phyloP scores from a whole-genome alignment of 2,888 invertebrate genomes.

The Parasteatoda lunata region DNA sequence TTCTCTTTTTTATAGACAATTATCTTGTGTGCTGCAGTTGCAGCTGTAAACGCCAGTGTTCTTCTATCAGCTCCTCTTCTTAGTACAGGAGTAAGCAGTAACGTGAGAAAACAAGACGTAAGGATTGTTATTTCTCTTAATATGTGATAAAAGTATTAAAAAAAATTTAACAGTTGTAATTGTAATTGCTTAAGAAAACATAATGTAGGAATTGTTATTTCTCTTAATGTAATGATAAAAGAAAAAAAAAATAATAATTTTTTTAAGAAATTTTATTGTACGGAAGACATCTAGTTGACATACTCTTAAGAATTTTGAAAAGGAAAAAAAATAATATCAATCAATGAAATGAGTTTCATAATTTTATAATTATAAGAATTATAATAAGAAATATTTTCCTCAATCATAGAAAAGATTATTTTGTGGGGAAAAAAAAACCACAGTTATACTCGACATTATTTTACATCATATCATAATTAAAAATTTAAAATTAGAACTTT shows the following conservation, averaged over 20 bases:
- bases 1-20: constrained; percentile 4
- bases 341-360: too few species aligned
- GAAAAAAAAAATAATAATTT: too few species aligned
- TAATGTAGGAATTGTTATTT: neutral
- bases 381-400: too few species aligned
- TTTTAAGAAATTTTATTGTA: too few species aligned
- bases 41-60: constrained; percentile 22
- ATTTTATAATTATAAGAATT: too few species aligned
- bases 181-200: neutral
- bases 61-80: constrained; percentile 21
- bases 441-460: too few species aligned
- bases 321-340: neutral
- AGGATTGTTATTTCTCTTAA: neutral
- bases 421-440: too few species aligned
- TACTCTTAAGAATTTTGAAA: neutral
- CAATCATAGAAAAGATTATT: too few species aligned
- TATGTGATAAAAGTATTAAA: neutral
- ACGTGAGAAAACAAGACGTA: constrained; percentile 51
- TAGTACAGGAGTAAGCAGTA: constrained; percentile 40
- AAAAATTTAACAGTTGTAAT: neutral
- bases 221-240: neutral
- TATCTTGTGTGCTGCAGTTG: constrained; percentile 29
- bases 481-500: too few species aligned
- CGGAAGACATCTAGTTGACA: neutral
- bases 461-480: too few species aligned